These are phyloP conservation scores for Penaeus japonicus DNA, from an alignment of 1,140 invertebrate genomes.

Conservation along the genomic window DNA sequence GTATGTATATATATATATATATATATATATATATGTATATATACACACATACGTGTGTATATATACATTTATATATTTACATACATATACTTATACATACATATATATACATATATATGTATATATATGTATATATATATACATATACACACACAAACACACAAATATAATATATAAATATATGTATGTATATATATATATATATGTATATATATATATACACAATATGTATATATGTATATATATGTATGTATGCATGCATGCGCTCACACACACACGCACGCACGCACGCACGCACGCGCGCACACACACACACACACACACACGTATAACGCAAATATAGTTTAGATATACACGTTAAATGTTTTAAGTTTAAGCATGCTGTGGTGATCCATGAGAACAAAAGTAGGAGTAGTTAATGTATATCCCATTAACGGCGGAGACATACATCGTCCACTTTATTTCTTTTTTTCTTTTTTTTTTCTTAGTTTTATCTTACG, in stretches of 20 bases:
- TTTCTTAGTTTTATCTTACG: too few species aligned
- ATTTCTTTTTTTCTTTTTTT: too few species aligned
- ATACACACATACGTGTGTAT: not conserved
- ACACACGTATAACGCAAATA: too few species aligned
- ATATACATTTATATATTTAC: not conserved
- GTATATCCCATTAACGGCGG: too few species aligned
- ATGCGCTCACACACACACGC: not conserved
- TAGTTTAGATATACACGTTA: too few species aligned
- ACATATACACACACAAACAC: not conserved
- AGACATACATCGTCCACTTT: too few species aligned
- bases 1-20: not conserved
- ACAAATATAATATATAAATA: not conserved
- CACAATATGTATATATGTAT: not conserved
- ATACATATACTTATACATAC: not conserved
- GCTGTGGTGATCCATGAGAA: too few species aligned
- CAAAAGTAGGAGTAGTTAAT: too few species aligned
- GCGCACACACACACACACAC: too few species aligned
- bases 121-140: not conserved
- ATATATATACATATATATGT: not conserved
- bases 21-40: too few species aligned
- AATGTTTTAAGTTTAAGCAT: too few species aligned
- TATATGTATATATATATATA: not conserved
- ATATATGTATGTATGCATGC: conserved; percentile 11
- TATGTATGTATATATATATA: not conserved
- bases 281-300: not conserved